Evolutionary conservation across 2,797 vertebrate genomes (phyloP), one percentile per base, ranked within the genome.

Genomic region (Etheostoma nigrum): DNA sequence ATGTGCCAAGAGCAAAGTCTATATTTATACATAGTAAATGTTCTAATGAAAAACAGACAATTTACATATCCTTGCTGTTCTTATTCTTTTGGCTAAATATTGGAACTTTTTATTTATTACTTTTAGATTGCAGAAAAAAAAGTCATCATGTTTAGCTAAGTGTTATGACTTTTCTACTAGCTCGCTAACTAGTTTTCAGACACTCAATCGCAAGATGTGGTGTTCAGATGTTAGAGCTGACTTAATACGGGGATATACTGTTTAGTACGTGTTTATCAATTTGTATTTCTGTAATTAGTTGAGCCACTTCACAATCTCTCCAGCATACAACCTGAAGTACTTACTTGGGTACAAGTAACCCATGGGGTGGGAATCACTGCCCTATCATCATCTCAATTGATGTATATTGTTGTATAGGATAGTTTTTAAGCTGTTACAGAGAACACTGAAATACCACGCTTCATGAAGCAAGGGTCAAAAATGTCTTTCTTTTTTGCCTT

Each of bases 401-500:
- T 67, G 18, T 57, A 55, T 30, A 30, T 30, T 30, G 30, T 49
- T 44, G 33, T 47, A 36, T 33, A 9, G n/a, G 36, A 21, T n/a
- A 19, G 49, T 13, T 45, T 72, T 51, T 60, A 76, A 58, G 54
- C 16, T 51, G 68, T 36, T 49, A 30, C 27, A 27, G 21, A 78
- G 53, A 58, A 77, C 70, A 53, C 23, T 25, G 21, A 69, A 75
- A 65, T 47, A 23, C 21, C 66, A 57, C 7, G 25, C 49, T 70
- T 75, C 44, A 62, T 36, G n/a, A 54, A 3, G 42, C 57, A 70
- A 60, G 42, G 54, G 60, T 52, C 63, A 74, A 70, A 79, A 76
- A 73, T 55, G 76, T 71, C 81, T 76, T 54, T 45, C 54, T 33
- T 81, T 42, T 72, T 57, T 64, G 81, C 60, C 53, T 65, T 2